Evolutionary conservation across 2,888 invertebrate genomes (phyloP).

Genomic region (Leptopilina syphax): DNA sequence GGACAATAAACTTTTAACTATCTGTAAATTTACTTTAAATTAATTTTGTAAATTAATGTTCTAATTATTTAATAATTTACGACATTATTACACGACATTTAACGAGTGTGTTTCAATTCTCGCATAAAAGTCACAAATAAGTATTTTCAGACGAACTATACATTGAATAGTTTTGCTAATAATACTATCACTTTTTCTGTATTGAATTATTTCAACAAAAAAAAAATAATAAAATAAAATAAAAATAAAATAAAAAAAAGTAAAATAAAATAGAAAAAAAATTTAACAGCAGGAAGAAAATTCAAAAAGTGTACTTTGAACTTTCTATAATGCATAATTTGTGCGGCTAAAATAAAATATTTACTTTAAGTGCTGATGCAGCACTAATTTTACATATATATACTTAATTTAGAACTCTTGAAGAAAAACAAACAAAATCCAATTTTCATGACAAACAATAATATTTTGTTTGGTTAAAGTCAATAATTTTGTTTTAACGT

Average conservation of each 20-base stretch:
- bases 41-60: too few relatives aligned
- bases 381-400: not conserved
- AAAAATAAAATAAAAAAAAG: too few relatives aligned
- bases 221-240: too few relatives aligned
- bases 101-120: not conserved
- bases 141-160: slow-evolving; percentile 14
- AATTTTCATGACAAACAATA: not conserved
- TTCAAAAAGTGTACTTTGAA: slow-evolving; percentile 14
- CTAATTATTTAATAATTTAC: too few relatives aligned
- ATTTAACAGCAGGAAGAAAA: slow-evolving; percentile 9
- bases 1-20: too few relatives aligned
- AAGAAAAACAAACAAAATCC: not conserved
- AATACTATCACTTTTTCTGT: slow-evolving; percentile 18
- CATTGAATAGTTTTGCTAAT: slow-evolving; percentile 11
- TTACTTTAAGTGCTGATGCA: slow-evolving; percentile 17
- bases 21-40: too few relatives aligned
- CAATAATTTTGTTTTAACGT: not conserved
- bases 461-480: too few relatives aligned
- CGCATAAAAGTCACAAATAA: slow-evolving; percentile 12
- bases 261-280: not conserved
- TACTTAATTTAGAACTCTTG: slow-evolving; percentile 8
- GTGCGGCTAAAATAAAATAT: not conserved
- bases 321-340: slow-evolving; percentile 9
- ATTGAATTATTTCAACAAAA: not conserved
- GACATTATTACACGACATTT: not conserved